A percentile compares a stretch with the other conserved stretches of the same genome.
Evolutionary conservation across 1,140 invertebrate species (phyloP).

Genomic region (Bathynomus jamesi): DNA sequence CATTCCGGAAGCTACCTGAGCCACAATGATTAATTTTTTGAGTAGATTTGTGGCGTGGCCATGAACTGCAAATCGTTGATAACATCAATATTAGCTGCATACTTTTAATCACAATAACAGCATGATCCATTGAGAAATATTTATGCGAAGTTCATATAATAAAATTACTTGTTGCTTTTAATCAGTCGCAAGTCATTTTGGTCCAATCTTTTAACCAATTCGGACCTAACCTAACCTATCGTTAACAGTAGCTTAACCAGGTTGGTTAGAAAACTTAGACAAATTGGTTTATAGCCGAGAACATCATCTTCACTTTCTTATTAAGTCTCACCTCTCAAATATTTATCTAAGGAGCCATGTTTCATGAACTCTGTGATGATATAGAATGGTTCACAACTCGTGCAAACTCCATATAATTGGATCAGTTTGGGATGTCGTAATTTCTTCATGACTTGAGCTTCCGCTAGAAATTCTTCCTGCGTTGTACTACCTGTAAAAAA

Average conservation of each 20-base stretch:
- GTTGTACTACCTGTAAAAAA: slow-evolving; percentile 77
- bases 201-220: no score
- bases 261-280: no score
- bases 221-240: no score
- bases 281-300: no score
- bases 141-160: no score
- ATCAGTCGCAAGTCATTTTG: no score
- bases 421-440: slow-evolving; percentile 91
- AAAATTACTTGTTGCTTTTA: no score
- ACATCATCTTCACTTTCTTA: no score
- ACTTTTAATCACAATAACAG: no score
- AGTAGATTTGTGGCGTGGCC: slow-evolving; percentile 76
- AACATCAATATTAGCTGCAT: no score
- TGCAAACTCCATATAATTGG: slow-evolving; percentile 86
- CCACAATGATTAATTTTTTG: slow-evolving; percentile 61
- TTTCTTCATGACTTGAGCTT: slow-evolving; percentile 96
- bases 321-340: slow-evolving; percentile 57
- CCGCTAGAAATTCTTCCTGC: slow-evolving; percentile 85
- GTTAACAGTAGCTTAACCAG: no score
- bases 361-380: slow-evolving; percentile 94
- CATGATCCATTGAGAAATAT: no score
- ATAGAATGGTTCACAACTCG: slow-evolving; percentile 84
- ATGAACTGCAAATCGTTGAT: slow-evolving; percentile 46
- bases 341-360: slow-evolving; percentile 82
- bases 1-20: slow-evolving; percentile 57